Percentiles rank a stretch among this genome's conserved stretches.
phyloP scores from a whole-genome alignment of 2,797 vertebrate genomes.

The Artibeus jamaicensis region DNA sequence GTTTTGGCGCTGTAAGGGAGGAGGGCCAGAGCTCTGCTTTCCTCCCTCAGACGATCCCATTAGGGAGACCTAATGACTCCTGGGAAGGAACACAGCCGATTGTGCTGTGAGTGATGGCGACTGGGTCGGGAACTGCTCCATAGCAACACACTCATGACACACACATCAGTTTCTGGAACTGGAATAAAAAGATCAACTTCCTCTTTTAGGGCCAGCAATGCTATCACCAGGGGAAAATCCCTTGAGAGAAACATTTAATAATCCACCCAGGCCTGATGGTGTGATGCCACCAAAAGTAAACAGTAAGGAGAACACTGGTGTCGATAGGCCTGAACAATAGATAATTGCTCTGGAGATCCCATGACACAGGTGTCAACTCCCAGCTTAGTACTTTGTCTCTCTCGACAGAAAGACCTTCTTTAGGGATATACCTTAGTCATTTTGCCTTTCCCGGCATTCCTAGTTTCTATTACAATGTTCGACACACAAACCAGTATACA shows the following conservation, averaged over 20 bases:
- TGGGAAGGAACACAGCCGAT: constrained; percentile 37
- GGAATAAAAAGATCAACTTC: background rate
- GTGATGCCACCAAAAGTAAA: background rate
- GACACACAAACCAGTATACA: background rate
- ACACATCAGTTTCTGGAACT: constrained; percentile 45
- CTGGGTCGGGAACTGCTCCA: constrained; percentile 12
- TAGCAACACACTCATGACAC: background rate
- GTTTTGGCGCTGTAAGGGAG: constrained; percentile 65
- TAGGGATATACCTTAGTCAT: background rate
- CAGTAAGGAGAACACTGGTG: background rate
- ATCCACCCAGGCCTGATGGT: background rate
- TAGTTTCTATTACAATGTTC: background rate
- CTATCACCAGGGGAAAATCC: background rate
- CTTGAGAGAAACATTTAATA: background rate
- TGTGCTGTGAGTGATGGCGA: background rate
- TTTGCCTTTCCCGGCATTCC: background rate
- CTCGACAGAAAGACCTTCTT: background rate
- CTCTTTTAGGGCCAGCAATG: constrained; percentile 9
- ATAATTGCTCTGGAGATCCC: background rate
- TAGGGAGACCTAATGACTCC: constrained; percentile 57
- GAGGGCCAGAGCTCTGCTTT: constrained; percentile 54
- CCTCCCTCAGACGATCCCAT: constrained; percentile 76
- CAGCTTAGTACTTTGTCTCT: background rate
- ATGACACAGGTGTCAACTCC: background rate
- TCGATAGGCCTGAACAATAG: background rate